These are phyloP conservation scores for Nycticorax nycticorax DNA, from an alignment of 2,113 vertebrate species.

Conservation along the genomic window DNA sequence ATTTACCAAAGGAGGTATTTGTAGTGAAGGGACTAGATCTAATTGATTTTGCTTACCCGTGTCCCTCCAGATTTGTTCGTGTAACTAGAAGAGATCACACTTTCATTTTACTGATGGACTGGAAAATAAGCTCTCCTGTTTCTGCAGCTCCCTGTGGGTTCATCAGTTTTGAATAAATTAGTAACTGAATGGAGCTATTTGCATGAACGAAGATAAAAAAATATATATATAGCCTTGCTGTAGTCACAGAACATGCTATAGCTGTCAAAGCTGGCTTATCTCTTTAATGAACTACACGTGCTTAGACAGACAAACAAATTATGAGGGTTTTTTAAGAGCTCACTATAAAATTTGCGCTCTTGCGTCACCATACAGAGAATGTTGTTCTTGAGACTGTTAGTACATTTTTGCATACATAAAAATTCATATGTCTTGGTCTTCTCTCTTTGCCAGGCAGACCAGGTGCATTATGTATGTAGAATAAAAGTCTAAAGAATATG, in stretches of 20 bases:
- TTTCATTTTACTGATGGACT: slow-evolving; percentile 9
- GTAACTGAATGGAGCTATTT: slow-evolving; percentile 9
- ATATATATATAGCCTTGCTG: not conserved
- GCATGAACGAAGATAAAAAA: not conserved
- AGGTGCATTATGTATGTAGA: not conserved
- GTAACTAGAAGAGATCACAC: not conserved
- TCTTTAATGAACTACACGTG: not conserved
- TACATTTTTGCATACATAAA: not conserved
- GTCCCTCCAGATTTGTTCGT: slow-evolving; percentile 1
- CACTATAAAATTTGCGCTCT: not conserved
- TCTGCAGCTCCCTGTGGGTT: not conserved
- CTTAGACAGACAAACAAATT: not conserved
- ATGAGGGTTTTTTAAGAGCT: not conserved
- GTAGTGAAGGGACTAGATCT: not conserved
- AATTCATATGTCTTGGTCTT: not conserved
- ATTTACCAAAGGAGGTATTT: not conserved
- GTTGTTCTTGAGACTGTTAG: not conserved
- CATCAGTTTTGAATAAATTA: slow-evolving; percentile 45
- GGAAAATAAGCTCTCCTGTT: slow-evolving; percentile 27
- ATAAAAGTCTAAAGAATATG: not conserved
- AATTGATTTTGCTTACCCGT: slow-evolving; percentile 1
- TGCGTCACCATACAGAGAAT: not conserved
- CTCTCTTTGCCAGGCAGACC: not conserved
- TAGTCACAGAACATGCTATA: not conserved
- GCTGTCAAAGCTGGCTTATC: not conserved